These are phyloP conservation scores for Endomychus coccineus DNA, from an alignment of 2,888 invertebrate genomes.

Conservation along the genomic window DNA sequence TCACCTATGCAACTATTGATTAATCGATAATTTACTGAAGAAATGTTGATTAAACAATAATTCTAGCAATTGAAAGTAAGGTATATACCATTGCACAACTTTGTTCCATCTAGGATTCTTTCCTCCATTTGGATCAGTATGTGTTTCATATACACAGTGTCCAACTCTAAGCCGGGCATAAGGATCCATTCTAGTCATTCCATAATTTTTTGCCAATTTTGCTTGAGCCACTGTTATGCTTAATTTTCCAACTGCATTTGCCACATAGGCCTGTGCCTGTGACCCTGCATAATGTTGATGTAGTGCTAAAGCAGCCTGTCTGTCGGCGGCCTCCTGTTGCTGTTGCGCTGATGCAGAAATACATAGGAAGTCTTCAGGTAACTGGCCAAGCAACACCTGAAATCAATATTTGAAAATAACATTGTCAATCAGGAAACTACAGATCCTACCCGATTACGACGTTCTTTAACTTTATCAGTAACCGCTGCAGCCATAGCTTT, in stretches of 20 bases:
- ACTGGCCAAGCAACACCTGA: slow-evolving; percentile 70
- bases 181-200: slow-evolving; percentile 92
- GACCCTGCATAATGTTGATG: slow-evolving; percentile 56
- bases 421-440: not conserved
- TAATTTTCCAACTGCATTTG: slow-evolving; percentile 58
- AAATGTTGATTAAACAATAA: too few species aligned
- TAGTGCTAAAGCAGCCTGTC: slow-evolving; percentile 66
- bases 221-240: slow-evolving; percentile 86
- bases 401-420: slow-evolving; percentile 11
- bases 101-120: slow-evolving; percentile 96
- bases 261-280: too few species aligned
- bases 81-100: slow-evolving; percentile 77
- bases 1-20: too few species aligned
- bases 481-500: slow-evolving; percentile 41
- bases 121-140: slow-evolving; percentile 89
- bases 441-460: slow-evolving; percentile 34
- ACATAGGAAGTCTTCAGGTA: slow-evolving; percentile 70
- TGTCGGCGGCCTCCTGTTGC: slow-evolving; percentile 68
- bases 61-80: too few species aligned
- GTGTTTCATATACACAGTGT: slow-evolving; percentile 92
- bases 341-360: slow-evolving; percentile 51
- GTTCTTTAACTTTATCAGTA: slow-evolving; percentile 40
- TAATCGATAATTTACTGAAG: too few species aligned
- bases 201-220: slow-evolving; percentile 90
- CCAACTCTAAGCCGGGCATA: slow-evolving; percentile 89